Percentiles rank a stretch among this genome's conserved stretches.
These are phyloP conservation scores for Lophotriccus pileatus DNA, from an alignment of 2,797 vertebrate species.

Conservation along the genomic window DNA sequence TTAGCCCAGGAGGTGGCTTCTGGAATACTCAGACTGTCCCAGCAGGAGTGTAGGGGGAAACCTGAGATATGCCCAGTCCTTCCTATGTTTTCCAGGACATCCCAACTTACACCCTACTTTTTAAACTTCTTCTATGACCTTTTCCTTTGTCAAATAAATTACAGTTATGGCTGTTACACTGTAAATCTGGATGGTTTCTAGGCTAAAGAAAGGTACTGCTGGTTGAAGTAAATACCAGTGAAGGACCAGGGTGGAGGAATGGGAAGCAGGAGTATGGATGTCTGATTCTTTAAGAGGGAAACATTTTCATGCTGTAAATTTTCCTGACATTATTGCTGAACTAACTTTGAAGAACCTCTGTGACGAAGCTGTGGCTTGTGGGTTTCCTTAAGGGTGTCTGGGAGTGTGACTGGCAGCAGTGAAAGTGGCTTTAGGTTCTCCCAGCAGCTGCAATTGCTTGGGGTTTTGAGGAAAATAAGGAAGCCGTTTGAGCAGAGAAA, in stretches of 20 bases:
- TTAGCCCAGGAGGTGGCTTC: background rate
- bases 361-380: conserved; percentile 43
- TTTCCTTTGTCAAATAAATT: background rate
- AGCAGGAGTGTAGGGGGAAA: background rate
- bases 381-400: conserved; percentile 63
- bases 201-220: background rate
- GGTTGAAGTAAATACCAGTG: background rate
- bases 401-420: conserved; percentile 70
- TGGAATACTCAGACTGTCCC: background rate
- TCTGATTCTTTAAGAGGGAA: background rate
- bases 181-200: background rate
- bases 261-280: background rate
- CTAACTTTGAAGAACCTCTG: conserved; percentile 6
- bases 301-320: background rate
- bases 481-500: conserved; percentile 87
- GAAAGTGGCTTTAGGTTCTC: conserved; percentile 67
- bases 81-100: background rate
- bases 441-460: conserved; percentile 16
- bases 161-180: background rate
- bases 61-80: background rate
- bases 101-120: background rate
- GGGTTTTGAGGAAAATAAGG: conserved; percentile 74
- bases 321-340: background rate
- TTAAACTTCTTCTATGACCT: background rate
- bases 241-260: background rate